phyloP scores from a whole-genome alignment of 2,113 vertebrate genomes.

The Hymenochirus boettgeri region DNA sequence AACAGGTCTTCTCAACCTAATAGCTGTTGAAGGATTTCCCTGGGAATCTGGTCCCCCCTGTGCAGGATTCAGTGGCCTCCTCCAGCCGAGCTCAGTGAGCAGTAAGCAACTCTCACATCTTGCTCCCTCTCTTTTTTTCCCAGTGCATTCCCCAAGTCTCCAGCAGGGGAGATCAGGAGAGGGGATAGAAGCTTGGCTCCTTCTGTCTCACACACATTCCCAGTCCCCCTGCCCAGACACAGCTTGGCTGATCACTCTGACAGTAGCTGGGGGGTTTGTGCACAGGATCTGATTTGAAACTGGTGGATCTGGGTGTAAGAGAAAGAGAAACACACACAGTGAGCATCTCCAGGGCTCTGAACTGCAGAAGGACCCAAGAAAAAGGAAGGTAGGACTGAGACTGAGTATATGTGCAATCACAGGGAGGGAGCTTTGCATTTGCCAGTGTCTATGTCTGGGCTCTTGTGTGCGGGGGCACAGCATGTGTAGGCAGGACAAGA shows the following conservation, averaged over 20 bases:
- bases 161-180: constrained; percentile 60
- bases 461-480: not conserved
- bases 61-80: constrained; percentile 38
- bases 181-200: constrained; percentile 2
- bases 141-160: constrained; percentile 66
- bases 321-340: not conserved
- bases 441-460: constrained; percentile 5
- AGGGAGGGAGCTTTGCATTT: constrained; percentile 19
- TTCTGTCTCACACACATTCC: constrained; percentile 35
- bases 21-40: constrained; percentile 18
- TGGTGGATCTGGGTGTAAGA: not conserved
- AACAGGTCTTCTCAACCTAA: not conserved
- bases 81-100: constrained; percentile 40
- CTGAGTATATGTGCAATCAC: not conserved
- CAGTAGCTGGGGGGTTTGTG: not conserved
- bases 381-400: constrained; percentile 24
- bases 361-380: constrained; percentile 15
- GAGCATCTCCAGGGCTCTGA: constrained; percentile 1
- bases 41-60: constrained; percentile 20
- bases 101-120: constrained; percentile 39
- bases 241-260: constrained; percentile 31
- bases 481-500: not conserved
- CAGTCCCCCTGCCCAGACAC: constrained; percentile 19
- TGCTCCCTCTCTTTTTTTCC: constrained; percentile 21
- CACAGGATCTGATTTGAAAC: constrained; percentile 2